These are phyloP conservation scores for Alviniconcha strummeri DNA, from an alignment of 2,888 invertebrate species.

Conservation along the genomic window DNA sequence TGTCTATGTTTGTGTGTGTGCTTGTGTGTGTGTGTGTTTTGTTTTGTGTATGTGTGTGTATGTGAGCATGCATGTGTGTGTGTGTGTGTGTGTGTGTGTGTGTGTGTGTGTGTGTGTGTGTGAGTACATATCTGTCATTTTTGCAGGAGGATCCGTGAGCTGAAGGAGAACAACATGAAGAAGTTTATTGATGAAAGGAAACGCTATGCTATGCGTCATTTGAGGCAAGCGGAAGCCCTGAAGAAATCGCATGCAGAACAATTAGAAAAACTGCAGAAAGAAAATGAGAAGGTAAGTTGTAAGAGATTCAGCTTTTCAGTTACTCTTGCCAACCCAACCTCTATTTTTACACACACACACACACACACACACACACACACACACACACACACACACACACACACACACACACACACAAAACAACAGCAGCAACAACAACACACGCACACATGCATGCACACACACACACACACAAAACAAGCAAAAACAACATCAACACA, in stretches of 20 bases:
- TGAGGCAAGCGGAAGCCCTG: slow-evolving; percentile 67
- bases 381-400: too few species aligned
- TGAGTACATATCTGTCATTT: not conserved
- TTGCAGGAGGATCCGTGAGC: slow-evolving; percentile 83
- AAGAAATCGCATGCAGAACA: slow-evolving; percentile 77
- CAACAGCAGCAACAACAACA: too few species aligned
- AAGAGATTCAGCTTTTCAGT: too few species aligned
- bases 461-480: too few species aligned
- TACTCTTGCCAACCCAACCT: too few species aligned
- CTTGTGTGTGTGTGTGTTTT: not conserved
- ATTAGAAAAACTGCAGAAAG: slow-evolving; percentile 84
- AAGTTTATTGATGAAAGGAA: slow-evolving; percentile 94
- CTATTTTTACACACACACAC: too few species aligned
- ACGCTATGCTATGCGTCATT: slow-evolving; percentile 67
- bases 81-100: too few species aligned
- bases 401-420: too few species aligned
- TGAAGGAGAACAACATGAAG: slow-evolving; percentile 98
- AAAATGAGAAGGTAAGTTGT: slow-evolving; percentile 64
- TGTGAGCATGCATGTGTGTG: not conserved
- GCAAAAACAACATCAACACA: not conserved
- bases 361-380: too few species aligned
- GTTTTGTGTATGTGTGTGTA: slow-evolving; percentile 2
- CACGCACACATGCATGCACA: too few species aligned
- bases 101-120: too few species aligned
- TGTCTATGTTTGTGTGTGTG: slow-evolving; percentile 5